Base-by-base conservation (phyloP, 2,797 vertebrate species). In the Micropoecilia bifurca region DNA sequence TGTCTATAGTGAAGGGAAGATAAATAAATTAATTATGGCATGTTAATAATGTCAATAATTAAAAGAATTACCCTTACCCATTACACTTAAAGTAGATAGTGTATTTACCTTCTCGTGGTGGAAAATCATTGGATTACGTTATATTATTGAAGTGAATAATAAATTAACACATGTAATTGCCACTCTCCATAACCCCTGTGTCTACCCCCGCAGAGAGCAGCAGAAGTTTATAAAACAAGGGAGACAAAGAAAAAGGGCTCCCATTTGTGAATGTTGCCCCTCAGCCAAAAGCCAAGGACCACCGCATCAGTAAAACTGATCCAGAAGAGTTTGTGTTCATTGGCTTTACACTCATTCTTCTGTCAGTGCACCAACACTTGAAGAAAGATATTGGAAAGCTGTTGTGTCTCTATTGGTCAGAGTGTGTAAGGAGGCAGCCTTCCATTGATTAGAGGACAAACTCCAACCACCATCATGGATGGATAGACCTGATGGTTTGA, bases 101-200 rank as follows among this genome's bases (percentile, higher is more conserved):
- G 71, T 79, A 47, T 47, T 46, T 75, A 66, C 71, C 20, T 72
- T n/a, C 43, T 68, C 71, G 28, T 73, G 55, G 33, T 57, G 66
- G 30, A 72, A 46, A 87, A 83, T 79, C 76, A 47, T 57, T 75
- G 33, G 43, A 59, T 84, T 74, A 63, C 75, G 74, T 80, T 79
- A 88, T 74, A 33, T 63, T 76, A 88, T 80, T 71, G 72, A 55
- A 81, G 78, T 78, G 81, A 89, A 88, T 83, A 82, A 85, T 92
- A 83, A 91, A 93, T 93, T 92, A 92, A 84, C 80, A 71, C 82
- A 71, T 83, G 83, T 91, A 92, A 94, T 93, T 73, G 77, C 85
- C 57, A 72, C 80, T 79, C 84, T 87, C 81, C 59, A 85, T 87
- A 91, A 88, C 85, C 83, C 84, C 84, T 25, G 82, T 93, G 91